Percentiles rank a stretch among this genome's conserved stretches.
phyloP scores from a whole-genome alignment of 2,888 invertebrate genomes.

The Agrypnus murinus region DNA sequence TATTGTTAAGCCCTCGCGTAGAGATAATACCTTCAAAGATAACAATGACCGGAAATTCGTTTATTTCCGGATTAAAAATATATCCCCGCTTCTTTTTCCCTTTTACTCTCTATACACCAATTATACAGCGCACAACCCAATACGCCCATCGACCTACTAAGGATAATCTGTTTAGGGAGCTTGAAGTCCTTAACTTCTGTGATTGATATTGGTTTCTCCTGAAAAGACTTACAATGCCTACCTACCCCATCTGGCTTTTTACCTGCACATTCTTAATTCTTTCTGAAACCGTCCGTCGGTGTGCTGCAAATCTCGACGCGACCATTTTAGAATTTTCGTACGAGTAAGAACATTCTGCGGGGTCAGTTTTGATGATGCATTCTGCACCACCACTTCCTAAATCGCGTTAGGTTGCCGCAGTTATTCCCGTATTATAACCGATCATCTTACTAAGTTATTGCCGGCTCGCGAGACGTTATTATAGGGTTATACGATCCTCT shows the following conservation, averaged over 20 bases:
- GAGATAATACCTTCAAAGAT: constrained; percentile 59
- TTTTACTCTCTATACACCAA: constrained; percentile 43
- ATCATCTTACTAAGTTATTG: constrained; percentile 62
- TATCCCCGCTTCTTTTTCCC: constrained; percentile 45
- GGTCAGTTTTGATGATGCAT: constrained; percentile 15
- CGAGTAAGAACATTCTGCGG: background rate
- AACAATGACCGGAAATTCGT: constrained; percentile 64
- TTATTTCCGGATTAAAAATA: constrained; percentile 64
- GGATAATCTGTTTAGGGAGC: constrained; percentile 45
- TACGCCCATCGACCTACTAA: constrained; percentile 36
- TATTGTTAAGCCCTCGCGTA: constrained; percentile 52
- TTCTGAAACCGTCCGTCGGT: too few relatives aligned
- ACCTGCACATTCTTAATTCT: too few relatives aligned
- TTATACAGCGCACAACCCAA: constrained; percentile 41
- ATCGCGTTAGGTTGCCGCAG: constrained; percentile 31
- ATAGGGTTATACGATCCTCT: constrained; percentile 61
- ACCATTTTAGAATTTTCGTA: background rate
- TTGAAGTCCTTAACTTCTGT: constrained; percentile 46
- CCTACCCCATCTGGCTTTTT: constrained; percentile 33
- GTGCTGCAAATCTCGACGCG: too few relatives aligned
- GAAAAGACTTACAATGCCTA: constrained; percentile 33
- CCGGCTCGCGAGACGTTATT: constrained; percentile 59
- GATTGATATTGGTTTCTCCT: constrained; percentile 45
- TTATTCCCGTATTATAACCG: constrained; percentile 38
- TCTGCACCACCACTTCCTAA: constrained; percentile 14